Base-by-base conservation (phyloP, 2,113 vertebrate genomes). In the Barbus barbus region DNA sequence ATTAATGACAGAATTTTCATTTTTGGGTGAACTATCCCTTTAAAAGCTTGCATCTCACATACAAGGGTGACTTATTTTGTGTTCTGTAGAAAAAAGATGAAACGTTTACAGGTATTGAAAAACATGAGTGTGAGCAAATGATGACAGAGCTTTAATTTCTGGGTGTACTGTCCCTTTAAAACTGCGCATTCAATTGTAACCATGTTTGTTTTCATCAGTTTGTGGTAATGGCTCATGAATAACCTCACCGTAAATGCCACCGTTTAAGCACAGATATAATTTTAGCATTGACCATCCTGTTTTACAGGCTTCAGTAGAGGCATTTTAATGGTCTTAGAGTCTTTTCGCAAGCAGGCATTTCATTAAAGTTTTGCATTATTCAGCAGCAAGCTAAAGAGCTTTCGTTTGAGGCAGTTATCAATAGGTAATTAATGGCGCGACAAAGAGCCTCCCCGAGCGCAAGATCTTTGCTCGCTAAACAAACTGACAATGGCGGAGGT, bases 301-400 rank as follows among this genome's bases (percentile, higher is more conserved):
- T 73, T 84, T 38, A 79, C 44, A 26, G 31, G 44, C 48, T 18
- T 58, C 13, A 53, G 51, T 56, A 38, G 60, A 67, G 60, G n/a
- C 24, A 31, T 83, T 78, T 84, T 77, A 77, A 53, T 69, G 44
- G 16, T 33, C 41, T 63, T 9, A n/a, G 38, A 51, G 61, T 31
- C 44, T 81, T 79, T 79, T 81, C 61, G 16, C 61, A 69, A 67
- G 80, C 24, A 44, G 61, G 31, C 38, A 69, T 44, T 56, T 82
- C 80, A 78, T 82, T 83, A 86, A 86, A 53, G 16, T 56, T n/a
- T 22, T 77, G 24, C 63, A 78, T 72, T 63, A 86, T 86, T 78
- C 65, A 86, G 71, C 79, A 69, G 14, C 24, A 51, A 44, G n/a
- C 44, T 82, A 76, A 71, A 41, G 71, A 69, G 58, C 48, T 48